These are phyloP conservation scores for Dendrocincla fuliginosa DNA, from an alignment of 2,797 vertebrate genomes.

Conservation along the genomic window DNA sequence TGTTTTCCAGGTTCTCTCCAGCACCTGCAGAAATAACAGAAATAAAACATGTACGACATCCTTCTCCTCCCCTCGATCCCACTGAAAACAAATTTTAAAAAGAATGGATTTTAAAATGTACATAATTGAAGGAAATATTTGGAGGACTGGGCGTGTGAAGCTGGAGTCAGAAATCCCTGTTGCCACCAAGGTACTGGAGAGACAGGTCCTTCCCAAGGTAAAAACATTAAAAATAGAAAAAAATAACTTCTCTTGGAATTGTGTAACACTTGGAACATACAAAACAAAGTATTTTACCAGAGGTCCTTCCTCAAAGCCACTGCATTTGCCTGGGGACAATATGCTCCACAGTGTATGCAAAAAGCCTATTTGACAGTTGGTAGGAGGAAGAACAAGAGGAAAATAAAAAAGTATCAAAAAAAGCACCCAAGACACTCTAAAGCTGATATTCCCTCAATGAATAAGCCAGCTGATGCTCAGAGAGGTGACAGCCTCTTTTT, in stretches of 20 bases:
- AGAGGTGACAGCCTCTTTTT: neutral
- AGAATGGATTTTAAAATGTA: neutral
- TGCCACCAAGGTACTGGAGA: neutral
- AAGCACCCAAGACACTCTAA: neutral
- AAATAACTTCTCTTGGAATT: neutral
- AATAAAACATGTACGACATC: neutral
- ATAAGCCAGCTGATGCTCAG: neutral
- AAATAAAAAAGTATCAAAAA: neutral
- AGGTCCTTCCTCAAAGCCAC: neutral
- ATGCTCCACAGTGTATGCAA: neutral
- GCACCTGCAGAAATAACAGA: constrained; percentile 81
- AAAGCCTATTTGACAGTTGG: neutral
- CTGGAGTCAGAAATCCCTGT: neutral
- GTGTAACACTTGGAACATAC: neutral
- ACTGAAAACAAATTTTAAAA: neutral
- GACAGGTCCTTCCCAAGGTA: neutral
- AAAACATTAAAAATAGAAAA: neutral
- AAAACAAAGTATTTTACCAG: neutral
- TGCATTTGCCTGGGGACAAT: neutral
- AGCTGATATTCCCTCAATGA: neutral
- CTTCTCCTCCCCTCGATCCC: neutral
- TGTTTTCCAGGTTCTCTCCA: constrained; percentile 97
- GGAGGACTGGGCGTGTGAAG: neutral
- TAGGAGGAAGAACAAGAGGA: neutral
- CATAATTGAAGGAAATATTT: neutral